Conservation (phyloP, 2,888 invertebrate species). For the Thymelicus lineola region DNA sequence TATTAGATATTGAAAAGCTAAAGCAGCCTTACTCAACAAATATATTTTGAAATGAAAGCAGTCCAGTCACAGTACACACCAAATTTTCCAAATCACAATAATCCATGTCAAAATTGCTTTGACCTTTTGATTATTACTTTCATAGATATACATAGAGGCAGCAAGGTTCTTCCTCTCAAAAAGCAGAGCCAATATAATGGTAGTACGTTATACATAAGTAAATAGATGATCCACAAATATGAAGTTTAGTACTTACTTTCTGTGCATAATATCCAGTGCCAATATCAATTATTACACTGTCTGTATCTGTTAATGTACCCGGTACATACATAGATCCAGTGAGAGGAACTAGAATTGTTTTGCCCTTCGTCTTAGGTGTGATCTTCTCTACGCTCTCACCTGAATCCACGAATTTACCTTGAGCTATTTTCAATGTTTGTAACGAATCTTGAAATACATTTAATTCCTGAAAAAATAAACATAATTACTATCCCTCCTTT, state of each 20-base stretch:
- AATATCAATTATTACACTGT: conserved; percentile 96
- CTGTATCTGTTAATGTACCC: conserved; percentile 92
- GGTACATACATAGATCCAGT: conserved; percentile 99
- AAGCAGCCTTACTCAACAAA: no score
- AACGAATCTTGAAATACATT: conserved; percentile 95
- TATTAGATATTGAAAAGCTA: no score
- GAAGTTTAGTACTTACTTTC: conserved; percentile 86
- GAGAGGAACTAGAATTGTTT: conserved; percentile 95
- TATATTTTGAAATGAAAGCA: conserved; percentile 1
- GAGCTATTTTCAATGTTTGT: conserved; percentile 95
- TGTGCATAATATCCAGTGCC: conserved; percentile 99
- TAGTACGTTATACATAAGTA: no score
- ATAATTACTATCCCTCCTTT: background rate
- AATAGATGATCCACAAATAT: no score
- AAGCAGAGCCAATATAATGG: no score
- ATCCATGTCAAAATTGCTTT: no score
- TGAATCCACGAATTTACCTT: conserved; percentile 95
- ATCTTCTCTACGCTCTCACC: conserved; percentile 93
- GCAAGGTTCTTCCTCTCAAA: no score
- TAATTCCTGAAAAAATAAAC: conserved; percentile 88
- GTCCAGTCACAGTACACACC: no score
- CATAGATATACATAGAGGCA: no score
- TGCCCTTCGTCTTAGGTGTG: conserved; percentile 90
- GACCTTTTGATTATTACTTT: no score
- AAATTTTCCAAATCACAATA: no score